Conservation (phyloP, 2,797 vertebrate species). For the Sebastes steindachneri region DNA sequence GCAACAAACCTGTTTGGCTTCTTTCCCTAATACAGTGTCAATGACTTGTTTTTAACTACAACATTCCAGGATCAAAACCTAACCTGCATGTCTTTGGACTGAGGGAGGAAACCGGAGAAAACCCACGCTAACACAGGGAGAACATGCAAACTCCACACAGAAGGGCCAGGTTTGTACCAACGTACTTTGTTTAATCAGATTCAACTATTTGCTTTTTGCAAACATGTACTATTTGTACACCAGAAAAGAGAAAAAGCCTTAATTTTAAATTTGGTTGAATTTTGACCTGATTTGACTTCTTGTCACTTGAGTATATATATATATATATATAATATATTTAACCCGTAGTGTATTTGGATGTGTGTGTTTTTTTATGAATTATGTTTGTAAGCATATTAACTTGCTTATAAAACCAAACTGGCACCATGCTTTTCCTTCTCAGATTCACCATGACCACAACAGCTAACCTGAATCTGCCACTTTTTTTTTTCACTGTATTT, state of each 20-base stretch:
- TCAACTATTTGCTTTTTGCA: neutral
- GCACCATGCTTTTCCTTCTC: neutral
- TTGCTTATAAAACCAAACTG: neutral
- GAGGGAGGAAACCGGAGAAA: too few relatives aligned
- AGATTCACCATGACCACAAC: neutral
- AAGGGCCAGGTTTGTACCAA: too few relatives aligned
- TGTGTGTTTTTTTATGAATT: neutral
- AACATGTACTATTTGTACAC: neutral
- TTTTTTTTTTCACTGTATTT: slow-evolving; percentile 30
- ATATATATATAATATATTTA: too few relatives aligned
- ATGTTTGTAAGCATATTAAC: neutral
- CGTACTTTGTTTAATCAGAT: neutral
- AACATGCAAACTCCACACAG: too few relatives aligned
- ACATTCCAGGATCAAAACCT: neutral
- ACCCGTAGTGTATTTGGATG: too few relatives aligned
- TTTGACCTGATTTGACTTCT: neutral
- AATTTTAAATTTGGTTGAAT: too few relatives aligned
- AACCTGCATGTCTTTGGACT: too few relatives aligned
- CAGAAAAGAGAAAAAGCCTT: neutral
- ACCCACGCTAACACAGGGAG: too few relatives aligned
- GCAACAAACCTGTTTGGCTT: neutral
- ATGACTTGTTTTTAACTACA: neutral
- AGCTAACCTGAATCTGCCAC: slow-evolving; percentile 45
- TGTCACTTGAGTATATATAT: neutral
- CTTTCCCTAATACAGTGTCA: neutral